Base-by-base conservation (phyloP, 2,797 vertebrate genomes). In the Parauchenoglanis ngamensis region DNA sequence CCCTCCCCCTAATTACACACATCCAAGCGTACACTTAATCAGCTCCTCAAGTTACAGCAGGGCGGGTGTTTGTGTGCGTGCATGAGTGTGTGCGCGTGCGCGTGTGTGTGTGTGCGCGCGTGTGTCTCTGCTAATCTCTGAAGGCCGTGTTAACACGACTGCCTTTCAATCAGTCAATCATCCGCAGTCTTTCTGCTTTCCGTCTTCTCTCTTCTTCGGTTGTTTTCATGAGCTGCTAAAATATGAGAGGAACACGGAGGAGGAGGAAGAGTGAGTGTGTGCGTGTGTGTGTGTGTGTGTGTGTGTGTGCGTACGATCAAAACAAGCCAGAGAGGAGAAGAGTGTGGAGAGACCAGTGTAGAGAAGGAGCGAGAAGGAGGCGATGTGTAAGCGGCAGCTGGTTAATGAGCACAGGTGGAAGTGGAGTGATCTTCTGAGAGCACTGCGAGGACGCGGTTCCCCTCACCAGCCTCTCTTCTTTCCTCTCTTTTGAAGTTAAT, bases 111-210 rank as follows among this genome's bases (percentile, higher is more conserved):
- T 80, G 54, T 28, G 31, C 13, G 31, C 8, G n/a, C 7, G 56
- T 44, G 35, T 80, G 56, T 61, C 31, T 28, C 19, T n/a, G 31
- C 79, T 89, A 63, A 89, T 88, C 89, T 89, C 46, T 68, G 84
- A 86, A 87, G 57, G 77, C 49, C 57, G 25, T 68, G 82, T 81
- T 89, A 87, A 90, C 88, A 83, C 82, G 84, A 28, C 76, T 52
- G 35, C 70, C 78, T 88, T 90, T 89, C 87, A 85, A 87, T 87
- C 82, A 75, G 21, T 82, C 81, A 56, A 31, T 89, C 90, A 89
- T 78, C 82, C 40, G 35, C 77, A 88, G 83, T 65, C 81, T 72
- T 65, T 65, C 59, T 79, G 75, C 68, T 68, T 44, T 75, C 67
- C 28, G 28, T 46, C 84, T 90, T 52, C 56, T 78, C 63, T 57